Evolutionary conservation across 2,797 vertebrate species (phyloP).

Genomic region (Gadopsis marmoratus): DNA sequence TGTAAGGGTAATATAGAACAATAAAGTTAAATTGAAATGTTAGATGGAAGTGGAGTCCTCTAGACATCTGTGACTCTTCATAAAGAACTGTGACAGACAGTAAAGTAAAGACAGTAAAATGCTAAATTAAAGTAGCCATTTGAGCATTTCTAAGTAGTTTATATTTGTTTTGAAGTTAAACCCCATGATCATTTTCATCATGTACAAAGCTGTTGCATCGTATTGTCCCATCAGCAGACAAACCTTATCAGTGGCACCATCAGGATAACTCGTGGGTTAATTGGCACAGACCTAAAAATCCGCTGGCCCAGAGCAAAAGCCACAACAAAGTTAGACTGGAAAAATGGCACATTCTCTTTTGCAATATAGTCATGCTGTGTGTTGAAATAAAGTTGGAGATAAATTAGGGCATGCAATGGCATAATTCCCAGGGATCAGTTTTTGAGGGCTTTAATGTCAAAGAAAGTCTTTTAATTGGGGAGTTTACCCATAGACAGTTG

Average conservation of each 20-base stretch:
- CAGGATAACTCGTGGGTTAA: constrained; percentile 49
- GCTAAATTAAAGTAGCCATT: not conserved
- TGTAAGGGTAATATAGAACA: not conserved
- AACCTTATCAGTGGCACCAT: constrained; percentile 59
- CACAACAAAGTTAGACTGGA: constrained; percentile 39
- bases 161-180: constrained; percentile 10
- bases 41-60: not conserved
- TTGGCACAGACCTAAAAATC: constrained; percentile 42
- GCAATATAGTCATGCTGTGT: constrained; percentile 1
- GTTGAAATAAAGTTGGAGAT: constrained; percentile 11
- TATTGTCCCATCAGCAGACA: constrained; percentile 50
- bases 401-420: not conserved
- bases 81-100: not conserved
- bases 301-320: constrained; percentile 39
- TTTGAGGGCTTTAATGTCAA: constrained; percentile 7
- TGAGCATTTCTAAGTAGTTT: not conserved
- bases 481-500: constrained; percentile 26
- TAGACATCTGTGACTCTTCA: not conserved
- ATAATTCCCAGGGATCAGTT: not conserved
- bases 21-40: not conserved
- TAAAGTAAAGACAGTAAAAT: not conserved
- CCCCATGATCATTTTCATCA: not conserved
- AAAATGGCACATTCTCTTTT: constrained; percentile 17
- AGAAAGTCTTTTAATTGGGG: constrained; percentile 31
- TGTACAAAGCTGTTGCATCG: constrained; percentile 30